Evolutionary conservation across 2,888 invertebrate species (phyloP), one percentile per base, ranked within the genome.

Genomic region (Stenoptilia bipunctidactyla): DNA sequence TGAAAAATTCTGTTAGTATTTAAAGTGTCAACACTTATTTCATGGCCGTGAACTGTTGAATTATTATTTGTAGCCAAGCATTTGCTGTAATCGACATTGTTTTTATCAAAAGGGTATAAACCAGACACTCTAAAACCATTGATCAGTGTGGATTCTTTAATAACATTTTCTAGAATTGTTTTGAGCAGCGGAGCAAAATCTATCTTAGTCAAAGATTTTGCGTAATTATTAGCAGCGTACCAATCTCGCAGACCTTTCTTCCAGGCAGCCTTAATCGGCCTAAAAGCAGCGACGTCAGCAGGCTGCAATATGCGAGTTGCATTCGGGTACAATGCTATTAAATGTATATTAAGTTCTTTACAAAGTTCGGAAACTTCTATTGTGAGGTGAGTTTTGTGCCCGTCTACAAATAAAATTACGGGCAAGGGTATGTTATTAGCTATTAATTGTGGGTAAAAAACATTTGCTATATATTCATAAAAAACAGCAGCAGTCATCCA

Each of bases 21-120:
- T n/a, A n/a, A n/a, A n/a, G n/a, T n/a, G n/a, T n/a, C n/a, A n/a
- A n/a, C n/a, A n/a, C n/a, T n/a, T n/a, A n/a, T n/a, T n/a, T n/a
- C n/a, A n/a, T n/a, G n/a, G n/a, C n/a, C n/a, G n/a, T n/a, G n/a
- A n/a, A n/a, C n/a, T n/a, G n/a, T n/a, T n/a, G n/a, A n/a, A n/a
- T n/a, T n/a, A n/a, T n/a, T n/a, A n/a, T n/a, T n/a, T n/a, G n/a
- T n/a, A n/a, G n/a, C n/a, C n/a, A 30, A 41, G 15, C 40, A 43
- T 40, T 43, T 43, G 3, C 27, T 34, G 35, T 43, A 25, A 25
- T 25, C 25, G 9, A 25, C 9, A 25, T 25, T 25, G 5, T 25
- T 9, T 25, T 25, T 9, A 6, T 25, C 25, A 25, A 25, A 25
- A 6, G 25, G 25, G 9, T 6, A 25, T 25, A 25, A 25, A 6